Conservation (phyloP, 2,888 invertebrate genomes). For the Clunio marinus region DNA sequence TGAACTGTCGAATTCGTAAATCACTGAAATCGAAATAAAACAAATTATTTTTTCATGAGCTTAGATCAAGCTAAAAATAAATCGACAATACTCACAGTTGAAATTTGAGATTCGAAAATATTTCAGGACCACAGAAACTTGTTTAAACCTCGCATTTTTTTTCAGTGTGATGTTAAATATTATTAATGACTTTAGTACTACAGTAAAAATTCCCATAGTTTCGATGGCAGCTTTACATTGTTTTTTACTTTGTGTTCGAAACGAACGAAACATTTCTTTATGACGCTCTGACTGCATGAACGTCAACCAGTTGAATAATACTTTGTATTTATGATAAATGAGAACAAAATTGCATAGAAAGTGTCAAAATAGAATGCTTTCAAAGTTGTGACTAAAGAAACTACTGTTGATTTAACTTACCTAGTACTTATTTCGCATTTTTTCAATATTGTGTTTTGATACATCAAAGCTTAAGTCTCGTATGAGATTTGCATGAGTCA, state of each 20-base stretch:
- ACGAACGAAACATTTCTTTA: too few relatives aligned
- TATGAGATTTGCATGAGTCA: constrained; percentile 31
- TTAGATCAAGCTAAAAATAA: constrained; percentile 1
- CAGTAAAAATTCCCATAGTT: not conserved
- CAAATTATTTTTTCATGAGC: constrained; percentile 13
- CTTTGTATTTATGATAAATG: too few relatives aligned
- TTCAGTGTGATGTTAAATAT: not conserved
- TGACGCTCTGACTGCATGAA: too few relatives aligned
- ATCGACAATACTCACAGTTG: too few relatives aligned
- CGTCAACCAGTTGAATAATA: too few relatives aligned
- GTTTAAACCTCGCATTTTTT: not conserved
- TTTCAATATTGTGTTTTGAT: not conserved
- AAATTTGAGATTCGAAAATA: not conserved
- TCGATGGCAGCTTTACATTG: too few relatives aligned
- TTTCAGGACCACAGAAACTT: constrained; percentile 10
- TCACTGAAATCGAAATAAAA: too few relatives aligned
- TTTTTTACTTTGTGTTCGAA: too few relatives aligned
- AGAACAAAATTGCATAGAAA: constrained; percentile 9
- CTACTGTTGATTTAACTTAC: not conserved
- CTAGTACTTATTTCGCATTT: constrained; percentile 4
- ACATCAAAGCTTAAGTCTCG: constrained; percentile 2
- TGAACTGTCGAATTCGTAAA: too few relatives aligned
- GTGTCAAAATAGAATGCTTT: not conserved
- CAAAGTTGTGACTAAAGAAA: not conserved
- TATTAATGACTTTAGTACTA: constrained; percentile 3